These are phyloP conservation scores for Trissolcus brochymenae DNA, from an alignment of 2,888 invertebrate genomes.

Conservation along the genomic window DNA sequence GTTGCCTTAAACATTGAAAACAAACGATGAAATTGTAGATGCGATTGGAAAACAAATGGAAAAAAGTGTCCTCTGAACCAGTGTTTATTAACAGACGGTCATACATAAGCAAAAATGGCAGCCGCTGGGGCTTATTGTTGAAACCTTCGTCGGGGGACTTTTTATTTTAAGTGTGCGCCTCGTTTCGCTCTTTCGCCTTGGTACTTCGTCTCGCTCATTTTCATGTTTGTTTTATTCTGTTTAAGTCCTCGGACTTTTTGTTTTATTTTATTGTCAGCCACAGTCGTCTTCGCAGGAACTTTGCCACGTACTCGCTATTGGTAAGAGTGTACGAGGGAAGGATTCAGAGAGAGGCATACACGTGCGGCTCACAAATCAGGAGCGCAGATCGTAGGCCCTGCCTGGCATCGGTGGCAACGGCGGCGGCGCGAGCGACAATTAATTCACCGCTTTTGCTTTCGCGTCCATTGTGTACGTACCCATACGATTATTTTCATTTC, in stretches of 20 bases:
- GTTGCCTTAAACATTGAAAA: too few relatives aligned
- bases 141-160: constrained; percentile 13
- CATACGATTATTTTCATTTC: constrained; percentile 59
- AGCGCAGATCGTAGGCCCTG: constrained; percentile 59
- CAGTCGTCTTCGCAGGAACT: constrained; percentile 57
- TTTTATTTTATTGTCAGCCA: constrained; percentile 66
- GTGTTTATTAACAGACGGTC: too few relatives aligned
- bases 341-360: constrained; percentile 62
- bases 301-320: constrained; percentile 54
- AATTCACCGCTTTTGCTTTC: constrained; percentile 72
- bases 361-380: constrained; percentile 71
- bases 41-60: too few relatives aligned
- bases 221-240: constrained; percentile 44
- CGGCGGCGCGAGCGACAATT: constrained; percentile 73
- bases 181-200: constrained; percentile 33
- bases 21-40: too few relatives aligned
- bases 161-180: constrained; percentile 54
- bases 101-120: too few relatives aligned
- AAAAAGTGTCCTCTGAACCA: too few relatives aligned
- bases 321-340: constrained; percentile 39
- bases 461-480: constrained; percentile 60
- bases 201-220: constrained; percentile 32
- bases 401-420: constrained; percentile 59
- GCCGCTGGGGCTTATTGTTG: not conserved
- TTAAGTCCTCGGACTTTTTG: constrained; percentile 48